A percentile compares a stretch with the other conserved stretches of the same genome.
Evolutionary conservation across 2,888 invertebrate genomes (phyloP).

Genomic region (Scaptomyza polygonia): DNA sequence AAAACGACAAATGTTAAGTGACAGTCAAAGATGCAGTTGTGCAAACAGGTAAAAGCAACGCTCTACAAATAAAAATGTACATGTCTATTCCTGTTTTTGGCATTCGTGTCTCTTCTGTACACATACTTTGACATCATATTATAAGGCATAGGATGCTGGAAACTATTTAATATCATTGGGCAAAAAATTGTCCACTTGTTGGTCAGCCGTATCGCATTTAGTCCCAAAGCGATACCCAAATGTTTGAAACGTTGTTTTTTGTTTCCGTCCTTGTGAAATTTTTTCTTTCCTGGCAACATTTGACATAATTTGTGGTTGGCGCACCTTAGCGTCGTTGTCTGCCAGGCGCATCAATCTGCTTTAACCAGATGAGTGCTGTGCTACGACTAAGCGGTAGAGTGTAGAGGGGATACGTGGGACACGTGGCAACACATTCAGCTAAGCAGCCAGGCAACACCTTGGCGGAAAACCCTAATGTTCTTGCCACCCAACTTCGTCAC

Average conservation of each 20-base stretch:
- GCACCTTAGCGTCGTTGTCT: constrained; percentile 18
- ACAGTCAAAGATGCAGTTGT: constrained; percentile 40
- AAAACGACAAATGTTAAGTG: constrained; percentile 48
- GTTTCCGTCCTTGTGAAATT: background rate
- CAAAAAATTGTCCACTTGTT: constrained; percentile 41
- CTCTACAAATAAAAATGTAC: background rate
- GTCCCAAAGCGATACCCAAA: constrained; percentile 29
- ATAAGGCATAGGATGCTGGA: constrained; percentile 8
- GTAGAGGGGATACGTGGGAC: background rate
- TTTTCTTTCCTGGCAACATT: constrained; percentile 21
- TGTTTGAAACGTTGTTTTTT: constrained; percentile 19
- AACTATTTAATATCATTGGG: constrained; percentile 29
- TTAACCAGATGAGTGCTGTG: constrained; percentile 25
- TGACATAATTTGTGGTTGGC: constrained; percentile 55
- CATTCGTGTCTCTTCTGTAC: constrained; percentile 2
- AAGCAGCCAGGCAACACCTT: constrained; percentile 26
- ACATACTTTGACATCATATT: constrained; percentile 14
- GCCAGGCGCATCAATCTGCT: constrained; percentile 57
- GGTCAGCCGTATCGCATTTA: constrained; percentile 22
- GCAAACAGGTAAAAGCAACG: constrained; percentile 33
- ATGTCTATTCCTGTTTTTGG: background rate
- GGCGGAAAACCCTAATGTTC: constrained; percentile 28
- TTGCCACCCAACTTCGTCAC: background rate
- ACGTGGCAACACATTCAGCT: constrained; percentile 35
- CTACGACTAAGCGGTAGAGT: background rate